Evolutionary conservation across 2,113 vertebrate species (phyloP), one percentile per base, ranked within the genome.

Genomic region (Platycercus adscitus): DNA sequence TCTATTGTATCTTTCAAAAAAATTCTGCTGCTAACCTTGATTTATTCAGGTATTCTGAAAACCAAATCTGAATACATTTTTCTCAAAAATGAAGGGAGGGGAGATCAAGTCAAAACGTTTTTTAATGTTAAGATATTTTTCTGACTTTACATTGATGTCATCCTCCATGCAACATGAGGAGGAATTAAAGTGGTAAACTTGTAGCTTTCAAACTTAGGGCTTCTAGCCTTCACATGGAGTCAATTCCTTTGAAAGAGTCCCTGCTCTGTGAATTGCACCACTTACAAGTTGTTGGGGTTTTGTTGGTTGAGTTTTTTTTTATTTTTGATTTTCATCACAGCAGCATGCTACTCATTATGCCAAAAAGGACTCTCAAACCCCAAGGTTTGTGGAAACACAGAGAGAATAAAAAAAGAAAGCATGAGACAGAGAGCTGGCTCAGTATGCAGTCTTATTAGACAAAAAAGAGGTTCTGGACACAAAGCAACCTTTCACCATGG

Each of bases 1-100:
- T 95, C 65, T 76, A 75, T 82, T 89, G 83, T 89, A 93, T 85
- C 95, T 78, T 97, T 95, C 95, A 94, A 86, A 95, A 50, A 96
- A 90, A 95, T 83, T 81, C 88, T 80, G 81, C 76, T 92, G 76
- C 84, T 94, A 96, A 94, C 76, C 18, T 68, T 87, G 81, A 94
- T 87, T 89, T 84, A 91, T 95, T 95, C 94, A 91, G 78, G 82
- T 60, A 64, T 91, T 79, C 90, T 65, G 79, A 76, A 58, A 58
- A 58, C 33, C 56, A 24, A 58, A 23, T 96, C 76, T 79, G 69
- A 95, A 88, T 64, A 63, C 6, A 61, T 76, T 92, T 95, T 94
- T 78, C 69, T 89, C 71, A 81, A 86, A 90, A 82, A 83, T 41
- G 11, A 58, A 83, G 49, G 18, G 23, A 6, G 1, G 13, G 16